Evolutionary conservation across 2,888 invertebrate genomes (phyloP).

Genomic region (Psylliodes chrysocephalus): DNA sequence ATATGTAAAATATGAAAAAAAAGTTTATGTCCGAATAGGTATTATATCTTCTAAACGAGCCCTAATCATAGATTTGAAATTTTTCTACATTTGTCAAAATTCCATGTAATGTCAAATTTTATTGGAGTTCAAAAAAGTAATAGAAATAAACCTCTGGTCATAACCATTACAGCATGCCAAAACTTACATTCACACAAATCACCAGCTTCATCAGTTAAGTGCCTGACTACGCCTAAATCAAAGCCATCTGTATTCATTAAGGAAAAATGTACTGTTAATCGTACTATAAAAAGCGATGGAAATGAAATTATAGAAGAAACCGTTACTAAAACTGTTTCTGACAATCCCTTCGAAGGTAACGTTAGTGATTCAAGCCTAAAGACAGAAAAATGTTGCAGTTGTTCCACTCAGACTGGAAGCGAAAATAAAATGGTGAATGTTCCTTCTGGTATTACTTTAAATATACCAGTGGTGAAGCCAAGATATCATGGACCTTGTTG

Average conservation of each 20-base stretch:
- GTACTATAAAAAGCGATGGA: background rate
- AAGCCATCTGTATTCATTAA: background rate
- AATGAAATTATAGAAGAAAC: background rate
- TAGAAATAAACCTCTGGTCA: slow-evolving; percentile 36
- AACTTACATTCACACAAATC: slow-evolving; percentile 25
- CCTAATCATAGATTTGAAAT: background rate
- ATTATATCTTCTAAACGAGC: too few relatives aligned
- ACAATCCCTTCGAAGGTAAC: too few relatives aligned
- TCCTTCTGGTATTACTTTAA: slow-evolving; percentile 1
- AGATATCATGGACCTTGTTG: slow-evolving; percentile 50
- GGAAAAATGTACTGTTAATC: background rate
- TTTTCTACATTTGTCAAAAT: slow-evolving; percentile 28
- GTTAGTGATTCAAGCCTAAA: background rate
- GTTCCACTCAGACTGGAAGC: background rate
- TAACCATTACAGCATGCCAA: slow-evolving; percentile 40
- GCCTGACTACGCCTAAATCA: background rate
- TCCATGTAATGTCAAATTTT: slow-evolving; percentile 36
- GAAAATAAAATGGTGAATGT: background rate
- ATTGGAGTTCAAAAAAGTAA: slow-evolving; percentile 28
- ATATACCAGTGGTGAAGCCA: slow-evolving; percentile 30
- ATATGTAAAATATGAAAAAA: too few relatives aligned
- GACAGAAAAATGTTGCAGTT: background rate
- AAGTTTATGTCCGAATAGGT: too few relatives aligned
- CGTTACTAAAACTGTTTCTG: background rate
- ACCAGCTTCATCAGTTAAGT: background rate